Base-by-base conservation (phyloP, 64 coral and sea anemone species). In the Dendronephthya gigantea region DNA sequence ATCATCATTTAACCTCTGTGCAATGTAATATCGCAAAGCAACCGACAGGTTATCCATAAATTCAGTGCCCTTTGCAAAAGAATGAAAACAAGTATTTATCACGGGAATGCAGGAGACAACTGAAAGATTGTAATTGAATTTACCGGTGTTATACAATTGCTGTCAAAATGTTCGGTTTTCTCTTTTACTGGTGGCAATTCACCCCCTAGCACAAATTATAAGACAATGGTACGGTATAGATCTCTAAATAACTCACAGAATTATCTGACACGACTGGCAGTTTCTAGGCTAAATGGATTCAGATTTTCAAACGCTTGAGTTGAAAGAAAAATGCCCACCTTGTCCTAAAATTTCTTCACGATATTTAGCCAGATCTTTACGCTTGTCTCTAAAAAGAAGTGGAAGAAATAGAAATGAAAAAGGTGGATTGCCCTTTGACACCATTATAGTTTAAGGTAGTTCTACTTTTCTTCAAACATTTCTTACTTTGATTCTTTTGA, bases 101-200 rank as follows among this genome's bases (percentile, higher is more conserved):
- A 50, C 48, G 8, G 17, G 48, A 4, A 58, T 58, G 13, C 36
- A 40, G 40, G 22, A 28, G 48, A 11, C 19, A 39, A 10, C 79
- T 17, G n/a, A n/a, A n/a, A n/a, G n/a, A n/a, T n/a, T n/a, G n/a
- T n/a, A n/a, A n/a, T n/a, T n/a, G n/a, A n/a, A 90, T 91, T 88
- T 91, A 98, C 95, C 19, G 95, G 95, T 82, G 92, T 98, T 31
- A 98, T 98, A 16, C 95, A 98, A 83, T 98, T 98, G 36, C 95
- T 98, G 87, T 98, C 95, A 90, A 98, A 98, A 70, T 98, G 95
- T 88, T 98, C 95, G 39, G 95, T 93, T 88, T 98, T 98, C 68
- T 93, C 95, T 85, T 98, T 98, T 74, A 90, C 95, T 30, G 90
- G 92, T 69, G 95, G 95, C 2, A 98, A 35, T n/a, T 55, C 41